Percentiles rank a stretch among this genome's conserved stretches.
Evolutionary conservation across 2,888 invertebrate genomes (phyloP).

Genomic region (Chloroclysta siterata): DNA sequence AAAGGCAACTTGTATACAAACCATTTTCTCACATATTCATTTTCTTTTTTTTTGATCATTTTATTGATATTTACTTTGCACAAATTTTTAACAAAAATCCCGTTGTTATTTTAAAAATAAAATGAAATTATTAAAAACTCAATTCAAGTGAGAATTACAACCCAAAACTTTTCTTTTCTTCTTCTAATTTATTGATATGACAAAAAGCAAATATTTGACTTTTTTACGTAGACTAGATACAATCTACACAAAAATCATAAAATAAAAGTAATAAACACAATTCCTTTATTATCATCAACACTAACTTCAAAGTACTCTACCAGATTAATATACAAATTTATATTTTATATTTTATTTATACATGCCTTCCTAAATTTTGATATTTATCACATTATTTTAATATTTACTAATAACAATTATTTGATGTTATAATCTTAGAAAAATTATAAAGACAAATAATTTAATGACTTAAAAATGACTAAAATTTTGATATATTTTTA

Average conservation of each 20-base stretch:
- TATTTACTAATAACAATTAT: conserved; percentile 45
- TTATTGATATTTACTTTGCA: not conserved
- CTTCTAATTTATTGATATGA: not conserved
- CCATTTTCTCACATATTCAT: conserved; percentile 20
- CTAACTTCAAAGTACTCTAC: conserved; percentile 36
- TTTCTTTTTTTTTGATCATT: not conserved
- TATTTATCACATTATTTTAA: conserved; percentile 59
- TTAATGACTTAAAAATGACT: conserved; percentile 76
- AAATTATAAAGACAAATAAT: conserved; percentile 68
- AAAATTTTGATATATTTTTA: conserved; percentile 41
- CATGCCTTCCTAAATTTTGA: conserved; percentile 39
- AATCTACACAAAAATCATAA: conserved; percentile 49
- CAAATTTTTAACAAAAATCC: too few relatives aligned
- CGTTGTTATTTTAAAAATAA: not conserved
- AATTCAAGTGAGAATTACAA: not conserved
- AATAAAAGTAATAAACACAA: conserved; percentile 39
- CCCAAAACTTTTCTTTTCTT: too few relatives aligned
- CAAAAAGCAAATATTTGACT: conserved; percentile 31
- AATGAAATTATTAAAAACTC: not conserved
- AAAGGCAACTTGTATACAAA: conserved; percentile 64
- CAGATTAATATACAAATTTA: conserved; percentile 60
- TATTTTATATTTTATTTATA: conserved; percentile 59
- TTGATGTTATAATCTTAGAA: conserved; percentile 52
- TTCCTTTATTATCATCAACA: not conserved
- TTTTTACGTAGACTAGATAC: conserved; percentile 59